Percentiles rank a stretch among this genome's conserved stretches.
These are phyloP conservation scores for Melipona beecheii DNA, from an alignment of 2,888 invertebrate genomes.

Conservation along the genomic window DNA sequence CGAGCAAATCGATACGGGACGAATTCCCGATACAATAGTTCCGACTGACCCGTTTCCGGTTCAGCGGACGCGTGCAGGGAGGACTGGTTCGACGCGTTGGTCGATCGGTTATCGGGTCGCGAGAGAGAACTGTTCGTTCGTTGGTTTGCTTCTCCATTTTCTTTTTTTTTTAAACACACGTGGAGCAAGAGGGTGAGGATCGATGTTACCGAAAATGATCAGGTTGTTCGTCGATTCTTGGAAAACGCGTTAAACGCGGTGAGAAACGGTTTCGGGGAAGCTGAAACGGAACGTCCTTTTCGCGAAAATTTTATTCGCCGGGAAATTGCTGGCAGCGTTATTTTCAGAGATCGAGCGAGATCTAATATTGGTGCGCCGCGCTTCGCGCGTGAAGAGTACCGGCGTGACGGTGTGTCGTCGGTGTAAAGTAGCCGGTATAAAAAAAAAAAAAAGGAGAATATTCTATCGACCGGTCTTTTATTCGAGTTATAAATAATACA, in stretches of 20 bases:
- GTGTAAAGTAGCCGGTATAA: neutral
- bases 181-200: neutral
- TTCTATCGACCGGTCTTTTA: constrained; percentile 25
- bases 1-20: constrained; percentile 48
- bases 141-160: neutral
- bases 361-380: neutral
- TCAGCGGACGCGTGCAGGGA: constrained; percentile 37
- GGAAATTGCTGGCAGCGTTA: neutral
- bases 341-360: neutral
- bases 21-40: constrained; percentile 48
- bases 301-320: neutral
- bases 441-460: neutral
- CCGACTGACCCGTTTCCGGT: constrained; percentile 65
- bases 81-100: constrained; percentile 18
- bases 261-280: neutral
- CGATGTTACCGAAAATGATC: neutral
- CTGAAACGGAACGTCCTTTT: neutral
- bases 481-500: constrained; percentile 36
- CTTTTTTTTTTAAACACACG: neutral
- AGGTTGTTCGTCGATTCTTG: neutral
- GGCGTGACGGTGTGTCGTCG: neutral
- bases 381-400: constrained; percentile 2
- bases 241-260: no score
- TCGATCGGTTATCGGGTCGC: constrained; percentile 24
- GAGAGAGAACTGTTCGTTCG: constrained; percentile 25